Evolutionary conservation across 2,797 vertebrate genomes (phyloP).

Genomic region (Alcedo quadribrachys): DNA sequence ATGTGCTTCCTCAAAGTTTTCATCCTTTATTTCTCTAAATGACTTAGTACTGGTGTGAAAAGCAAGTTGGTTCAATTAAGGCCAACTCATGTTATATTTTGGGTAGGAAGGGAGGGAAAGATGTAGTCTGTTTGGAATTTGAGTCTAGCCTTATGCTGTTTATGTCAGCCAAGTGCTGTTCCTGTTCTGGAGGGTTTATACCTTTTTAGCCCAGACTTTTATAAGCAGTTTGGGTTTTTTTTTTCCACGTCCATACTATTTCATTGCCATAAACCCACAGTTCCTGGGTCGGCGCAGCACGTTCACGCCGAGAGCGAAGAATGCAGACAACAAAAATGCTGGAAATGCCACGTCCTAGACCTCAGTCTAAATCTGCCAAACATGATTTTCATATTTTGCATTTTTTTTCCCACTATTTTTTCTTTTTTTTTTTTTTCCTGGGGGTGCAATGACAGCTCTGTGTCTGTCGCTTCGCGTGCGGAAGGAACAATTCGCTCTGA

Average conservation of each 20-base stretch:
- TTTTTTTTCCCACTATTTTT: slow-evolving; percentile 1
- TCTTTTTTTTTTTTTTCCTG: neutral
- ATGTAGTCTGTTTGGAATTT: slow-evolving; percentile 39
- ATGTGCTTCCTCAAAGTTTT: neutral
- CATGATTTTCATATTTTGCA: slow-evolving; percentile 37
- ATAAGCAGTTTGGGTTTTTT: neutral
- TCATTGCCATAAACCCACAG: neutral
- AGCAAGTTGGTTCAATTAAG: slow-evolving; percentile 4
- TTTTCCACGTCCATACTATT: neutral
- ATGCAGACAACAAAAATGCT: slow-evolving; percentile 49
- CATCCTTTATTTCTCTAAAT: neutral
- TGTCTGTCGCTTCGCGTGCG: neutral
- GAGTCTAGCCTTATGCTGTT: slow-evolving; percentile 24
- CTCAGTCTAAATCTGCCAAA: slow-evolving; percentile 32
- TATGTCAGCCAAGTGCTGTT: slow-evolving; percentile 39
- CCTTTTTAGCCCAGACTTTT: neutral
- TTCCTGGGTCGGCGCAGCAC: neutral
- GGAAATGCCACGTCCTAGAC: slow-evolving; percentile 30
- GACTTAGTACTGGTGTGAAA: slow-evolving; percentile 4
- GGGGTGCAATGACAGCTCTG: neutral
- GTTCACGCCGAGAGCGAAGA: neutral
- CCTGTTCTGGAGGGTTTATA: slow-evolving; percentile 17
- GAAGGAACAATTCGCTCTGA: slow-evolving; percentile 43
- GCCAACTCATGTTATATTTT: slow-evolving; percentile 40
- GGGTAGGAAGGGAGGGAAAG: slow-evolving; percentile 19